Conservation (phyloP, 2,888 invertebrate species). For the Rhogogaster chlorosoma region DNA sequence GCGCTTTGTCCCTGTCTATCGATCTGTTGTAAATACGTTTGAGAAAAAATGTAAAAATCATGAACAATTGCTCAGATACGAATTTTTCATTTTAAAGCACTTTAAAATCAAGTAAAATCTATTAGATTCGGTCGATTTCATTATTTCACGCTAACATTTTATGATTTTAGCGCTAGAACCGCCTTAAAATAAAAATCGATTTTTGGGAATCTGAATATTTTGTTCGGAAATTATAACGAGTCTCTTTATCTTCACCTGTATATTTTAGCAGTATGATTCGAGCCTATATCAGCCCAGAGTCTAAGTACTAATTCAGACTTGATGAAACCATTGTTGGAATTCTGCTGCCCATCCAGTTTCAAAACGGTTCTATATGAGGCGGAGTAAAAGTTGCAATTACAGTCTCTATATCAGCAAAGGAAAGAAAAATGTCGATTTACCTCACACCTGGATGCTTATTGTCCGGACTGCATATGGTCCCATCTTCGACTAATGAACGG, state of each 20-base stretch:
- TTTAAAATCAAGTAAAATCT: too few relatives aligned
- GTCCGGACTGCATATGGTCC: constrained; percentile 80
- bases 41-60: too few relatives aligned
- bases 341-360: constrained; percentile 79
- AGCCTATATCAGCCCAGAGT: constrained; percentile 84
- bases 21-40: constrained; percentile 64
- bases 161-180: too few relatives aligned
- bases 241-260: constrained; percentile 77
- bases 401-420: neutral
- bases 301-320: constrained; percentile 83
- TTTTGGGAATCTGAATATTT: neutral
- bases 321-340: constrained; percentile 75
- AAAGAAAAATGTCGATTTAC: constrained; percentile 58
- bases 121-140: too few relatives aligned
- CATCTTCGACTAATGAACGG: constrained; percentile 85
- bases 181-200: constrained; percentile 39
- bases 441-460: constrained; percentile 84
- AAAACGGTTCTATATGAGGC: constrained; percentile 76
- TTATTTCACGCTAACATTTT: too few relatives aligned
- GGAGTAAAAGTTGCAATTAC: neutral
- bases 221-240: neutral
- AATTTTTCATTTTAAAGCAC: too few relatives aligned
- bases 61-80: too few relatives aligned
- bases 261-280: constrained; percentile 79
- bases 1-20: constrained; percentile 87